Base-by-base conservation (phyloP, 2,888 invertebrate species). In the Xiphydria camelus region DNA sequence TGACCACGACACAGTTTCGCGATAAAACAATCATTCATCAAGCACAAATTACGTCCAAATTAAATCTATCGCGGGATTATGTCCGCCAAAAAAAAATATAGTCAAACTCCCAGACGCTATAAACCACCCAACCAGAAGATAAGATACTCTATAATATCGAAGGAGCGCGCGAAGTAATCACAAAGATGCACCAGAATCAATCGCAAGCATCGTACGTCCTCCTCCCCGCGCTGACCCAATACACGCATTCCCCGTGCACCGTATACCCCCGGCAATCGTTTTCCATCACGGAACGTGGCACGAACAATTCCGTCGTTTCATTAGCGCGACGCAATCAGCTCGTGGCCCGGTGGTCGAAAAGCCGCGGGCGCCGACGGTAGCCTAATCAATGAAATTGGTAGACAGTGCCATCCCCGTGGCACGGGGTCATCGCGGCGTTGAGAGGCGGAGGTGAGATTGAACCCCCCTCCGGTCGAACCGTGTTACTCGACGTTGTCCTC, bases 311-410 rank as follows among this genome's bases (percentile, higher is more conserved):
- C 57, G 62, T 63, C 71, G 66, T 74, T 74, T 74, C 71, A 74
- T 74, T 74, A 73, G 71, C 66, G 62, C 61, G 59, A 61, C 60
- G 61, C 66, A 67, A 73, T 70, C 69, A 68, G 66, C 60, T 50
- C 50, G 37, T 54, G 55, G 49, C 31, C 41, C 43, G 38, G 34
- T 35, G 31, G 36, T 20, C 46, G 41, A 18, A 45, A 38, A 36
- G 36, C 41, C 46, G 42, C n/a, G 47, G 40, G 36, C 43, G 43
- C 41, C 48, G 61, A 45, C 47, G 49, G 48, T 42, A 53, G 57
- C 64, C 70, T 69, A 73, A 75, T 75, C 74, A 73, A 70, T 70
- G 74, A 64, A 72, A 73, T 73, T 73, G 73, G 66, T 61, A 71
- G 73, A 70, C 72, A 73, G 73, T 68, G 66, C 63, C 63, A 44